phyloP scores from a whole-genome alignment of 2,888 invertebrate species.

The Napeogenes sylphis region DNA sequence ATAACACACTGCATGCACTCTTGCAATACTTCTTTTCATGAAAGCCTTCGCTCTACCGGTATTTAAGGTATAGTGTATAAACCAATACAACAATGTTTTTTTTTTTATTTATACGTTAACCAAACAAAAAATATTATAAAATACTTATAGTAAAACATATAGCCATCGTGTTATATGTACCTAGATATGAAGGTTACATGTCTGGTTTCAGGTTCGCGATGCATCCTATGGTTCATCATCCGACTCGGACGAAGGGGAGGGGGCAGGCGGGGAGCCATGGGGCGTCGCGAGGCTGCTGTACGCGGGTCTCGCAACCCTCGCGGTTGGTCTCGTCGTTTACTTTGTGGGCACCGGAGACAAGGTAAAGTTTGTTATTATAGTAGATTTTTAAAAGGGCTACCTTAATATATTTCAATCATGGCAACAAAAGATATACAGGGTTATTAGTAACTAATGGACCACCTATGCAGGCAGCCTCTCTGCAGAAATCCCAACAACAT shows the following conservation, averaged over 20 bases:
- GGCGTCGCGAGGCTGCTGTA: conserved; percentile 91
- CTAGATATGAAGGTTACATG: neutral
- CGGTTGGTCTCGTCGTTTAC: conserved; percentile 90
- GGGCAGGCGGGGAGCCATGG: conserved; percentile 83
- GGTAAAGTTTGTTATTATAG: conserved; percentile 44
- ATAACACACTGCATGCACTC: neutral
- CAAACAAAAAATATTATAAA: too few species aligned
- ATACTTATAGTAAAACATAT: neutral
- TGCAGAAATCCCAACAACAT: too few species aligned
- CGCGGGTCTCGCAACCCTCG: conserved; percentile 89
- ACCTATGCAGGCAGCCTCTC: too few species aligned
- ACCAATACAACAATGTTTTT: too few species aligned
- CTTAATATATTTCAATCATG: neutral
- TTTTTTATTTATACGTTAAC: too few species aligned
- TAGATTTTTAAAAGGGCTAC: neutral
- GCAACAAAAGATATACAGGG: too few species aligned
- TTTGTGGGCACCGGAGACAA: conserved; percentile 95
- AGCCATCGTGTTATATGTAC: neutral
- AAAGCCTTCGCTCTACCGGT: too few species aligned
- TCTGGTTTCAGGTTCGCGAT: conserved; percentile 84
- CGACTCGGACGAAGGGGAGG: conserved; percentile 81
- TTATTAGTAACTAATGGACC: too few species aligned
- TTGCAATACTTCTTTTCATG: neutral
- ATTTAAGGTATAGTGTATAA: too few species aligned
- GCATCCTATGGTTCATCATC: conserved; percentile 88